These are phyloP conservation scores for Autographa pulchrina DNA, from an alignment of 2,888 invertebrate species.

Conservation along the genomic window DNA sequence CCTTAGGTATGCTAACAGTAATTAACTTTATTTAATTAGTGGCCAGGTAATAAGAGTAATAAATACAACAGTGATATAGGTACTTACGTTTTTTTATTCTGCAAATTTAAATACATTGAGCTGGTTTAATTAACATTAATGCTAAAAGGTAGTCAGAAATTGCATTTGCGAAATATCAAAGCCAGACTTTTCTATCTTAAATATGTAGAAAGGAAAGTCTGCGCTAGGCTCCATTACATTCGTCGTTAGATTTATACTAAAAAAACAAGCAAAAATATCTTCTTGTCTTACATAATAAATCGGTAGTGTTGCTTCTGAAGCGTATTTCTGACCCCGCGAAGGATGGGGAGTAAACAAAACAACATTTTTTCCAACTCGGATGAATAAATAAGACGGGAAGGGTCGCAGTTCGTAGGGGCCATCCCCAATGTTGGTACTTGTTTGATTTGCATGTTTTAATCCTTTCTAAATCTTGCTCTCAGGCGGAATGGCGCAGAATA, in stretches of 20 bases:
- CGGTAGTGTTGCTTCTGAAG: constrained; percentile 73
- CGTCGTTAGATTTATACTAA: constrained; percentile 66
- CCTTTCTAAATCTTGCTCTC: constrained; percentile 81
- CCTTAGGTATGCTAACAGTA: constrained; percentile 21
- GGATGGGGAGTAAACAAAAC: constrained; percentile 85
- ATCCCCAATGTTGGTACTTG: constrained; percentile 80
- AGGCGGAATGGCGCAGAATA: constrained; percentile 67
- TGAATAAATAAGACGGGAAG: constrained; percentile 88
- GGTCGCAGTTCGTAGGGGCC: constrained; percentile 77
- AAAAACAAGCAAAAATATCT: constrained; percentile 81
- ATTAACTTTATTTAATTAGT: background rate
- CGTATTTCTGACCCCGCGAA: constrained; percentile 73
- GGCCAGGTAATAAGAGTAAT: too few relatives aligned
- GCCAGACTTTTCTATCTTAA: constrained; percentile 10
- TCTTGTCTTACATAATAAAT: constrained; percentile 73
- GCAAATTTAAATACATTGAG: too few relatives aligned
- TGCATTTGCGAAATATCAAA: background rate
- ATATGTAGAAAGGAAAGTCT: constrained; percentile 20
- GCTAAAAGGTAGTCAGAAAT: background rate
- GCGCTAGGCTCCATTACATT: constrained; percentile 57
- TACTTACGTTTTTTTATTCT: too few relatives aligned
- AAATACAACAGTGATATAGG: too few relatives aligned
- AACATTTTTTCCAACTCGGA: constrained; percentile 85
- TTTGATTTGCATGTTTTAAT: constrained; percentile 89
- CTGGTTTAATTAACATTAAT: constrained; percentile 19